Conservation (phyloP, 2,888 invertebrate genomes). For the Neoaliturus tenellus region DNA sequence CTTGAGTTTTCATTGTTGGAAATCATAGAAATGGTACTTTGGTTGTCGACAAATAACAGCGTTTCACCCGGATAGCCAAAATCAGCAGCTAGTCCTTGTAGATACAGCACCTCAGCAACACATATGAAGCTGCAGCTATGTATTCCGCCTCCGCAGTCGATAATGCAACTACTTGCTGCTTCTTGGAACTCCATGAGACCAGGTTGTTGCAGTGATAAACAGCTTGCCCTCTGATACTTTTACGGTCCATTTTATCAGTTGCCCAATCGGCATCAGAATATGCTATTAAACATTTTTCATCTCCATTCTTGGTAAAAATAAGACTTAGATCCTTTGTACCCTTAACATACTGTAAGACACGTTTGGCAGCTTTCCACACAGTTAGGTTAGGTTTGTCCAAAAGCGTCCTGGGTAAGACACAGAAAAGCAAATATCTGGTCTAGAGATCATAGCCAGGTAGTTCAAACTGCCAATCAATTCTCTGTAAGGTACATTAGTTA, state of each 20-base stretch:
- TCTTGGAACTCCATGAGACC: constrained; percentile 35
- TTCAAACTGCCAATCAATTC: constrained; percentile 58
- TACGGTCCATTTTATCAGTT: constrained; percentile 34
- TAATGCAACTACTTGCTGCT: constrained; percentile 20
- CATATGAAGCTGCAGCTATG: not conserved
- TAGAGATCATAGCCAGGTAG: constrained; percentile 55
- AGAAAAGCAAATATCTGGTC: constrained; percentile 57
- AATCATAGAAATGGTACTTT: not conserved
- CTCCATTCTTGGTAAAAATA: constrained; percentile 3
- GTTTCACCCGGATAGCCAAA: not conserved
- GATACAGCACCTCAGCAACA: not conserved
- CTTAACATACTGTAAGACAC: constrained; percentile 37
- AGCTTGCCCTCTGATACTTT: constrained; percentile 46
- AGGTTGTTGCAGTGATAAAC: constrained; percentile 4
- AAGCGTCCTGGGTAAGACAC: constrained; percentile 55
- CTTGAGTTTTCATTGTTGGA: not conserved
- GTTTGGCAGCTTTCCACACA: constrained; percentile 58
- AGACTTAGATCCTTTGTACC: not conserved
- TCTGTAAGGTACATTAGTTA: constrained; percentile 56
- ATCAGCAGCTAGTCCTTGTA: not conserved
- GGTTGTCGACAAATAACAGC: not conserved
- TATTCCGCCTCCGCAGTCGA: not conserved
- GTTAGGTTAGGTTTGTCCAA: constrained; percentile 57
- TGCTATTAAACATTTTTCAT: not conserved
- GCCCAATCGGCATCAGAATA: constrained; percentile 54